Base-by-base conservation (phyloP, 2,113 vertebrate genomes). In the Rhynchomys soricoides region DNA sequence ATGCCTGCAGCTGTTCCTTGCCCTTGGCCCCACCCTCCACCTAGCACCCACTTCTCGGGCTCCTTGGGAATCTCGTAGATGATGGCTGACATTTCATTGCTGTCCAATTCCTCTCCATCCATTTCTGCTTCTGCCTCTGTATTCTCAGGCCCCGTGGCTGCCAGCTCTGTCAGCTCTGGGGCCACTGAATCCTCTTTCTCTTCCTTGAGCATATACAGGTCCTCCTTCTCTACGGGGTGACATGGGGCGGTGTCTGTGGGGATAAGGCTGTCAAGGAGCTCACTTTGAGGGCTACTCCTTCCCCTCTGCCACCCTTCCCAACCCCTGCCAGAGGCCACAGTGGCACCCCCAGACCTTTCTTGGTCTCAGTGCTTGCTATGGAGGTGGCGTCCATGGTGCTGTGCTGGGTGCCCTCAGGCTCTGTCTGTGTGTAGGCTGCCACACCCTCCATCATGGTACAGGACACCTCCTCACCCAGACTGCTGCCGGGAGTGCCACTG, bases 371-470 rank as follows among this genome's bases (percentile, higher is more conserved):
- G 96, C 68, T 66, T 10, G 95, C 92, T 57, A 90, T 5, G 13
- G 97, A 43, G 40, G 91, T 6, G 26, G 93, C 66, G 64, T 97
- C 96, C 77, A n/a, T 21, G 73, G 93, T 34, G 66, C 86, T 31
- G 19, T 96, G 48, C 87, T 96, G 64, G 95, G 74, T 83, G 74
- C 95, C 96, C 88, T 97, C 97, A 0, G 98, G 97, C 95, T 98
- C 97, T 0, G 96, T 97, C 96, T 98, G 98, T 21, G 98, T 98
- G 93, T 99, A 99, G 90, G 98, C 91, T 2, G 98, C 93, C 94
- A 99, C 98, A 0, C 98, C 99, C 68, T 99, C 99, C 43, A 99
- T 99, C 96, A 99, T 97, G 0, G 99, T 97, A 37, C 99, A 99
- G 19, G 99, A 98, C 94, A 99, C 98, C 59, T 99, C 99, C 31